phyloP scores from a whole-genome alignment of 2,888 invertebrate species.

The Lasioglossum malachurum region DNA sequence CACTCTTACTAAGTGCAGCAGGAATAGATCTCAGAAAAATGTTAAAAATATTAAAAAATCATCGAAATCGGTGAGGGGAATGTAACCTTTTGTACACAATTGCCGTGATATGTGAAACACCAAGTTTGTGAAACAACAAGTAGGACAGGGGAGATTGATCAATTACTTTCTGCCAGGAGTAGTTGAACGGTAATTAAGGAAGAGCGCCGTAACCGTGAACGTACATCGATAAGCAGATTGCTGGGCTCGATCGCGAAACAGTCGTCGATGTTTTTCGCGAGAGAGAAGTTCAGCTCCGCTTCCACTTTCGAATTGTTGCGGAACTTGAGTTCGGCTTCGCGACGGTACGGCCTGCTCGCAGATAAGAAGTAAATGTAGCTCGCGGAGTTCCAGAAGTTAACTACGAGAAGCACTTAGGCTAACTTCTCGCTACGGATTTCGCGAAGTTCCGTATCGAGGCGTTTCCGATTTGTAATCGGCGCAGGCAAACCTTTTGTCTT shows the following conservation, averaged over 20 bases:
- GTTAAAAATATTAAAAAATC: too few relatives aligned
- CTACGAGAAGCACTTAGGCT: neutral
- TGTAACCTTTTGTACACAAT: too few relatives aligned
- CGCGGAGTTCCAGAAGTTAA: constrained; percentile 15
- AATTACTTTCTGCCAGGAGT: neutral
- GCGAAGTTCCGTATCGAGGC: neutral
- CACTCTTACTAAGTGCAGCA: too few relatives aligned
- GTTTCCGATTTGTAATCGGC: neutral
- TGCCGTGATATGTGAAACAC: too few relatives aligned
- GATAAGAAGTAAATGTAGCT: constrained; percentile 61
- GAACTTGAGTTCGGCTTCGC: constrained; percentile 85
- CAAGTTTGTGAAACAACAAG: neutral
- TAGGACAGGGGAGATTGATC: neutral
- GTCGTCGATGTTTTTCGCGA: constrained; percentile 83
- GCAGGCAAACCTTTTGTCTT: constrained; percentile 67
- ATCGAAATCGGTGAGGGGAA: too few relatives aligned
- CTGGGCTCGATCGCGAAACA: constrained; percentile 85
- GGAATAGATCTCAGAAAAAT: too few relatives aligned
- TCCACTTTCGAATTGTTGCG: constrained; percentile 86
- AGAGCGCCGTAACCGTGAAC: constrained; percentile 15
- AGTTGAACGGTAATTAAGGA: neutral
- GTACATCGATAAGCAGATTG: constrained; percentile 70
- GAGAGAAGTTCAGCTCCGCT: constrained; percentile 85
- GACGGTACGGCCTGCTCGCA: constrained; percentile 85
- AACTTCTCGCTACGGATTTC: constrained; percentile 6